These are phyloP conservation scores for Lepidurus arcticus DNA, from an alignment of 1,140 invertebrate genomes.

Conservation along the genomic window DNA sequence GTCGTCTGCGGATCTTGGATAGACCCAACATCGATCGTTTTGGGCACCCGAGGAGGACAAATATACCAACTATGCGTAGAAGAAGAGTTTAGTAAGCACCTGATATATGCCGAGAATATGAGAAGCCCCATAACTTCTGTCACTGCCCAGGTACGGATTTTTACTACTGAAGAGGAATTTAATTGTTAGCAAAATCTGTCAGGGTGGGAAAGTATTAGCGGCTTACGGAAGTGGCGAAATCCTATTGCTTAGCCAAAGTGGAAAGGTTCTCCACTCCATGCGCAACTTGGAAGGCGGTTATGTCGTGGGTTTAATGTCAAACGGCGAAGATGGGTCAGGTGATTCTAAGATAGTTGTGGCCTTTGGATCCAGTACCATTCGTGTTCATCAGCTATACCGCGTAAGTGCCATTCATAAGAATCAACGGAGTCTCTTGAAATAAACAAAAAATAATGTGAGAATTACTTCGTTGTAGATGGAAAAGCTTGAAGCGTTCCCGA, in stretches of 20 bases:
- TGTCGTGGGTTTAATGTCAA: not conserved
- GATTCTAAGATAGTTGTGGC: not conserved
- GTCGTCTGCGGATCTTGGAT: not conserved
- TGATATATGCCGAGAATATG: not conserved
- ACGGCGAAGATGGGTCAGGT: not conserved
- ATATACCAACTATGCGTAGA: not conserved
- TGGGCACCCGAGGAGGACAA: not conserved
- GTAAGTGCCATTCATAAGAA: not conserved
- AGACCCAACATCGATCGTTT: not conserved
- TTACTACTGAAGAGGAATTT: not conserved
- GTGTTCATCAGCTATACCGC: not conserved
- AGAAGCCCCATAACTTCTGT: not conserved
- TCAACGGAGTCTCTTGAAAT: too few species aligned
- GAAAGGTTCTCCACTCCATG: not conserved
- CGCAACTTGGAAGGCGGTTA: not conserved
- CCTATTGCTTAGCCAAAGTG: not conserved
- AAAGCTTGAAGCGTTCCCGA: not conserved
- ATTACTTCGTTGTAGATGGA: not conserved
- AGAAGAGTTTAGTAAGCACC: not conserved
- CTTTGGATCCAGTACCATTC: not conserved
- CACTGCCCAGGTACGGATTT: not conserved
- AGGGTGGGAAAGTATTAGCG: not conserved
- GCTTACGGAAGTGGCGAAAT: not conserved
- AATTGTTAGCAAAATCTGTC: not conserved
- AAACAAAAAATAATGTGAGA: not conserved